A percentile compares a stretch with the other conserved stretches of the same genome.
Conservation (phyloP, 2,888 invertebrate genomes). For the Serrognathus titanus region DNA sequence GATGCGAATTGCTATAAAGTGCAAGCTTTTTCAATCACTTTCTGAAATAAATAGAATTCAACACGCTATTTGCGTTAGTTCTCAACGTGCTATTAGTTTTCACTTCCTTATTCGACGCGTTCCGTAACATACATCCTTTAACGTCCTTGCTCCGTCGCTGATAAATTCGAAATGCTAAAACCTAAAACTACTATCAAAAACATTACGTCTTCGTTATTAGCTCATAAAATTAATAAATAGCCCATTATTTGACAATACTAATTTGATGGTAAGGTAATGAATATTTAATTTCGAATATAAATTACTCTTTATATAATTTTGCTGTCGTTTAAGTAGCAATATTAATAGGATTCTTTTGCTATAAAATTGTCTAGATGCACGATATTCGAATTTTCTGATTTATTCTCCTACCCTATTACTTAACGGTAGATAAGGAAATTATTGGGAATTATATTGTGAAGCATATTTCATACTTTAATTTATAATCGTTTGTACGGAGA, state of each 20-base stretch:
- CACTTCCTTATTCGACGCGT: slow-evolving; percentile 1
- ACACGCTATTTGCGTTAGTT: slow-evolving; percentile 18
- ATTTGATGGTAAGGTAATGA: neutral
- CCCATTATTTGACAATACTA: neutral
- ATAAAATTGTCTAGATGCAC: slow-evolving; percentile 11
- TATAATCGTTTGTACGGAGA: too few relatives aligned
- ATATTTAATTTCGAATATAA: neutral
- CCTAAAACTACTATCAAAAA: too few relatives aligned
- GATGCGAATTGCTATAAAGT: slow-evolving; percentile 38
- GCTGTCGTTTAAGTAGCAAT: neutral
- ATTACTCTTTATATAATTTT: neutral
- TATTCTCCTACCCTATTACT: too few relatives aligned
- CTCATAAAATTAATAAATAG: too few relatives aligned
- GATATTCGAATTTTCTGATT: slow-evolving; percentile 3
- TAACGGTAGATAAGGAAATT: too few relatives aligned
- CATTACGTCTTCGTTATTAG: too few relatives aligned
- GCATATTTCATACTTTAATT: too few relatives aligned
- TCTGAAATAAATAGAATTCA: slow-evolving; percentile 34
- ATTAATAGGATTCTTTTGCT: neutral
- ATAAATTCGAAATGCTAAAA: too few relatives aligned
- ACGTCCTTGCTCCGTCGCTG: too few relatives aligned
- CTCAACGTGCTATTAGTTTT: slow-evolving; percentile 1
- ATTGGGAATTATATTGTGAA: too few relatives aligned
- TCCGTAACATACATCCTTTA: too few relatives aligned
- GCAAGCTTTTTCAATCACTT: slow-evolving; percentile 40